Conservation (phyloP, 2,888 invertebrate genomes). For the Cremastobaeus sp. region DNA sequence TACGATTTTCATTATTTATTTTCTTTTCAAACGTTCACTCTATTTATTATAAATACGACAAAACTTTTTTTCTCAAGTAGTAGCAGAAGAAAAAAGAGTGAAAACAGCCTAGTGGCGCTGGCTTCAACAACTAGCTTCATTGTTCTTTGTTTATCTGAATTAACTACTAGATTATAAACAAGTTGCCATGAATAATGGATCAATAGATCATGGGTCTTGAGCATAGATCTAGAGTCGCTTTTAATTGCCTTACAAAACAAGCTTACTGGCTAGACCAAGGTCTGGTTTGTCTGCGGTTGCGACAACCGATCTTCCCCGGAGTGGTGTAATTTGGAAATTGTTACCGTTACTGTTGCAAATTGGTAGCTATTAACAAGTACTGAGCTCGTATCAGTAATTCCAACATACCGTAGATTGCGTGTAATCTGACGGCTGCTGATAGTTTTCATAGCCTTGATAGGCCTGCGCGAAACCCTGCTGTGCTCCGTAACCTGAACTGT, state of each 20-base stretch:
- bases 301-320: conserved; percentile 41
- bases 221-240: no score
- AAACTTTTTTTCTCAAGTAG: no score
- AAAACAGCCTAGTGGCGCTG: no score
- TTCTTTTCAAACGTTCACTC: not conserved
- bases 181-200: no score
- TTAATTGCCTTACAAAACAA: no score
- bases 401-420: conserved; percentile 73
- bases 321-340: conserved; percentile 6
- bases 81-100: no score
- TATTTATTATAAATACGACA: not conserved
- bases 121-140: no score
- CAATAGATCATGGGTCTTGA: no score
- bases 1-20: conserved; percentile 20
- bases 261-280: no score
- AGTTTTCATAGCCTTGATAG: conserved; percentile 76
- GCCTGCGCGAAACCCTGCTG: conserved; percentile 74
- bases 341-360: conserved; percentile 1
- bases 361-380: not conserved
- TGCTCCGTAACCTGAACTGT: conserved; percentile 70
- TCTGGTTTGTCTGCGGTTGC: not conserved
- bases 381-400: conserved; percentile 24
- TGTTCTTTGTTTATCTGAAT: no score
- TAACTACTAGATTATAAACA: no score
- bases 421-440: conserved; percentile 75